Evolutionary conservation across 2,888 invertebrate genomes (phyloP).

Genomic region (Drosophila algonquin): DNA sequence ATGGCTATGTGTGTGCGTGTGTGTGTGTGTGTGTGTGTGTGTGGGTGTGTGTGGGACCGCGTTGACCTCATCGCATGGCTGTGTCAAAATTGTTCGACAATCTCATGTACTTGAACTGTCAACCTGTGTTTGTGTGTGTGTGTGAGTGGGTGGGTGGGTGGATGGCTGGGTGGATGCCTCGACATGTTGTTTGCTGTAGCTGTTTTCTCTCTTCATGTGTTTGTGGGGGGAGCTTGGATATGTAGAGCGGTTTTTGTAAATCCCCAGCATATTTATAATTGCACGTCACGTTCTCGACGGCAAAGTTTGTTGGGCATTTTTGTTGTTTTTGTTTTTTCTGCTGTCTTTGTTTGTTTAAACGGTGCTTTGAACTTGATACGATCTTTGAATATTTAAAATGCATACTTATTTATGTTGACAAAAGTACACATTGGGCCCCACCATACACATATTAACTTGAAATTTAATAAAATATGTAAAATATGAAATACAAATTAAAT

Average conservation of each 20-base stretch:
- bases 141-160: background rate
- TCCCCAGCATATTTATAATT: constrained; percentile 54
- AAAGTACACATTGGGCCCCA: too few relatives aligned
- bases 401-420: background rate
- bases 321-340: constrained; percentile 8
- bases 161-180: background rate
- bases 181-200: constrained; percentile 19
- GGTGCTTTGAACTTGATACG: constrained; percentile 25
- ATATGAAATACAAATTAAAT: too few relatives aligned
- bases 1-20: constrained; percentile 30
- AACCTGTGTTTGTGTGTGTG: constrained; percentile 29
- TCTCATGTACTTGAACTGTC: constrained; percentile 70
- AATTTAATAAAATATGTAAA: background rate
- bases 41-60: constrained; percentile 5
- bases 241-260: constrained; percentile 34
- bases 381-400: constrained; percentile 27
- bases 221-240: constrained; percentile 22
- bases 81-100: constrained; percentile 72
- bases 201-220: constrained; percentile 34
- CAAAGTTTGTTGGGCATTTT: constrained; percentile 18
- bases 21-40: constrained; percentile 7
- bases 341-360: constrained; percentile 10
- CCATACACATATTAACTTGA: too few relatives aligned
- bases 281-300: constrained; percentile 43
- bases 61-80: constrained; percentile 49